These are phyloP conservation scores for Tachypleus tridentatus DNA, from an alignment of 1,140 invertebrate genomes.

Conservation along the genomic window DNA sequence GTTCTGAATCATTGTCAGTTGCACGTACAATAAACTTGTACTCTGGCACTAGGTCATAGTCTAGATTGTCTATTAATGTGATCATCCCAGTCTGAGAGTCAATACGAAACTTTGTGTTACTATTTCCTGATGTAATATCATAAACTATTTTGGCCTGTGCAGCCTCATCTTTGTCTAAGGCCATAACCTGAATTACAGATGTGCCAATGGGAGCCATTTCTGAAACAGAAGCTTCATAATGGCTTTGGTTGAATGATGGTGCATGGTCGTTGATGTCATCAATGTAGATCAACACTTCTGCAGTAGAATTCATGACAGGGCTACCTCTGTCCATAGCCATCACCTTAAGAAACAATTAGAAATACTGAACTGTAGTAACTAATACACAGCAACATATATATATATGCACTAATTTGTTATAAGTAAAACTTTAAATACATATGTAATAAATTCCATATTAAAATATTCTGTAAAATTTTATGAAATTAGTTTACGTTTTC, in stretches of 20 bases:
- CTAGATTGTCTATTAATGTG: conserved; percentile 56
- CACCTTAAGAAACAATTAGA: conserved; percentile 5
- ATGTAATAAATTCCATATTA: too few species aligned
- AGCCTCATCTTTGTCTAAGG: conserved; percentile 74
- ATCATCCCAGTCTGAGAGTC: conserved; percentile 56
- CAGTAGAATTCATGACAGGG: conserved; percentile 15
- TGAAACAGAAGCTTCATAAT: conserved; percentile 64
- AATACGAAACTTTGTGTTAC: conserved; percentile 56
- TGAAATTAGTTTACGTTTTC: too few species aligned
- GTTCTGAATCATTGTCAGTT: conserved; percentile 47
- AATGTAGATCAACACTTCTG: conserved; percentile 34
- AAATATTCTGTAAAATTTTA: too few species aligned
- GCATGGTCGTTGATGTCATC: conserved; percentile 86
- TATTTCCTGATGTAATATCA: conserved; percentile 78
- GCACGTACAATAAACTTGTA: conserved; percentile 43
- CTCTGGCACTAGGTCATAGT: conserved; percentile 56
- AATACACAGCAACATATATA: too few species aligned
- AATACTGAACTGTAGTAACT: too few species aligned
- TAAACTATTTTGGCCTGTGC: conserved; percentile 34
- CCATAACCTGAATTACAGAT: conserved; percentile 68
- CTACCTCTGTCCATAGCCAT: conserved; percentile 16
- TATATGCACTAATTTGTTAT: too few species aligned
- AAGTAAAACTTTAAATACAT: too few species aligned
- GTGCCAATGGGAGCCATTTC: conserved; percentile 81
- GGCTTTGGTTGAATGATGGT: conserved; percentile 51